phyloP scores from a whole-genome alignment of 2,888 invertebrate species.

The Conus canariensis region DNA sequence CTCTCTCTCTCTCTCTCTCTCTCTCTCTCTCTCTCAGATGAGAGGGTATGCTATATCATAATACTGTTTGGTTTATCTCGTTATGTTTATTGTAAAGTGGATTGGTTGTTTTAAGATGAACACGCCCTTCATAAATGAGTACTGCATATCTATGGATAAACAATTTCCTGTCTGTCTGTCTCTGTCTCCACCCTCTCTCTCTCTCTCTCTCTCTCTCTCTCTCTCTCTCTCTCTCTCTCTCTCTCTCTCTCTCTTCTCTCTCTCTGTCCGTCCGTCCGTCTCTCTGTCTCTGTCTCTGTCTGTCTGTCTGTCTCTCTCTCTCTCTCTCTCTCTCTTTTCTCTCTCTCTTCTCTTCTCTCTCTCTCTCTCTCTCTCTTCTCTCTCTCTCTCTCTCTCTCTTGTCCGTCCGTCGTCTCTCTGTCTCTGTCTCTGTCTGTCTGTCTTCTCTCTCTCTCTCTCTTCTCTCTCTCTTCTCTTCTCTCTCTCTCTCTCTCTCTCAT shows the following conservation, averaged over 20 bases:
- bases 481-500: background rate
- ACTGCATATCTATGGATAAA: no score
- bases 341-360: background rate
- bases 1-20: no score
- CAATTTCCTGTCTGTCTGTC: no score
- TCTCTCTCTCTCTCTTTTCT: background rate
- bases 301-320: background rate
- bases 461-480: background rate
- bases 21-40: no score
- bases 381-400: no score
- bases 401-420: background rate
- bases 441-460: conserved; percentile 16
- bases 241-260: background rate
- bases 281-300: background rate
- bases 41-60: no score
- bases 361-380: background rate
- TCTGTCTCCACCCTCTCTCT: no score
- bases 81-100: no score
- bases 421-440: background rate
- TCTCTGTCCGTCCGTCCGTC: background rate
- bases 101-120: no score
- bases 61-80: no score
- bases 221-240: background rate
- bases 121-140: no score
- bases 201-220: no score